Conservation (phyloP, 2,888 invertebrate species). For the Therioaphis trifolii region DNA sequence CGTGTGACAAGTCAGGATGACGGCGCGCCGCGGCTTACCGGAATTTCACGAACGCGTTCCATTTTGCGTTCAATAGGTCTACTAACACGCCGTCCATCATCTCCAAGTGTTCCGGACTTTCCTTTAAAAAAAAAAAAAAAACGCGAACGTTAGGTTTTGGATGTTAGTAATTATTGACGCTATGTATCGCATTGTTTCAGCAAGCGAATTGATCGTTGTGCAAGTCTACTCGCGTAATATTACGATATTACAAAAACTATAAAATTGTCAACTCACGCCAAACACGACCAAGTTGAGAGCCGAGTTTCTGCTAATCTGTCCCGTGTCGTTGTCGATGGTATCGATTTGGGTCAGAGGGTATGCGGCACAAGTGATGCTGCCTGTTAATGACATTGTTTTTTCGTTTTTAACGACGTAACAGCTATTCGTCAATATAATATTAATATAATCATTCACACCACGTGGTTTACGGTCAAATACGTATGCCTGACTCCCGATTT, state of each 20-base stretch:
- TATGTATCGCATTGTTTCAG: no score
- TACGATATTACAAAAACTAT: no score
- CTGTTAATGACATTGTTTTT: no score
- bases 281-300: constrained; percentile 96
- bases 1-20: no score
- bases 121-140: constrained; percentile 73
- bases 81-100: constrained; percentile 94
- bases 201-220: no score
- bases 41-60: constrained; percentile 96
- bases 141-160: not conserved
- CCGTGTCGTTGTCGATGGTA: constrained; percentile 91
- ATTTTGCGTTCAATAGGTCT: constrained; percentile 94
- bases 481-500: no score
- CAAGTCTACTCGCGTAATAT: no score
- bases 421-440: no score
- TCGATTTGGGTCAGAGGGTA: constrained; percentile 95
- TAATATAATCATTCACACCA: no score
- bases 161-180: not conserved
- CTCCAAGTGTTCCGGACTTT: constrained; percentile 93
- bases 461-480: no score
- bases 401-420: no score
- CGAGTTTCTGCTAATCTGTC: constrained; percentile 93
- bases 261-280: constrained; percentile 76
- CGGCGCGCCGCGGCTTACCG: constrained; percentile 68
- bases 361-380: constrained; percentile 94